Base-by-base conservation (phyloP, 2,888 invertebrate species). In the Hydropsyche betteni region DNA sequence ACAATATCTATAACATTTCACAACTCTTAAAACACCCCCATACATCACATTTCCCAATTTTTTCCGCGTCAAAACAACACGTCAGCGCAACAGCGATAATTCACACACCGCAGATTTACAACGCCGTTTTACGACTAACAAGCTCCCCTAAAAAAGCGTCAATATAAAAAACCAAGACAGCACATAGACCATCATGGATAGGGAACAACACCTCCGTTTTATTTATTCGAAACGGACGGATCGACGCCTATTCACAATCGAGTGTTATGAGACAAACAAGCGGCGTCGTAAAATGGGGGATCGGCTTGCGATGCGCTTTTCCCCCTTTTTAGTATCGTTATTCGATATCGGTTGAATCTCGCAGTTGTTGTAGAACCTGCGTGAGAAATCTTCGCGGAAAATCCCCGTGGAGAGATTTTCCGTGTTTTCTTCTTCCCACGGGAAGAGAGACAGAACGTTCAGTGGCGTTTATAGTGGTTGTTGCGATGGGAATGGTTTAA, bases 241-340 rank as follows among this genome's bases (percentile, higher is more conserved):
- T 61, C 33, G 53, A 14, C 5, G 61, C 61, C 33, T 16, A 10
- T 61, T 24, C 33, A 24, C 61, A 10, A 16, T 16, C 34, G 36
- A 64, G 36, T 64, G 64, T 36, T 64, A 64, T 64, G 64, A 36
- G 64, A 64, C 64, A 64, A 64, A 64, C 64, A 36, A 64, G 64
- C 34, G 64, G 4, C 34, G 64, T 36, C n/a, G 24, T 33, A 64
- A 64, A 61, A 61, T 5, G 34, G 34, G 36, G 34, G 36, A 64
- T 34, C 64, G 34, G 36, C 36, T 36, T 64, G 64, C 33, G 24
- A 64, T 64, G 64, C 64, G 64, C 64, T 64, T 64, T 64, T 64
- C 64, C n/a, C 10, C 64, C 44, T 6, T 6, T 4, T 1, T 10
- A 34, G 64, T 12, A 64, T 64, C 64, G 64, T 64, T 64, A 64